phyloP scores from a whole-genome alignment of 2,113 vertebrate species.

The Archocentrus centrarchus region DNA sequence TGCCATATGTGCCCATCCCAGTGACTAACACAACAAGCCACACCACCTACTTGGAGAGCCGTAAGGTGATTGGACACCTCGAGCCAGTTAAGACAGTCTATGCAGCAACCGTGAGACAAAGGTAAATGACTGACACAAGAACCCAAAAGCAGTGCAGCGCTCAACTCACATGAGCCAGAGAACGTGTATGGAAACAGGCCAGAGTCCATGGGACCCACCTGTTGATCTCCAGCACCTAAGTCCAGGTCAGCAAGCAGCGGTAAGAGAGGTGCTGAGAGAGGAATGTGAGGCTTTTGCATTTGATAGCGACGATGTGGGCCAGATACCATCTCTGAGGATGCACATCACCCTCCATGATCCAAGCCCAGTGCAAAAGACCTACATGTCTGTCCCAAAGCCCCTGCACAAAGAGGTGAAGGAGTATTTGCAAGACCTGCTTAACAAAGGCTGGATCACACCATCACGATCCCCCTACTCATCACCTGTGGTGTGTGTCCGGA shows the following conservation, averaged over 20 bases:
- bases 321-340: background rate
- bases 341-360: background rate
- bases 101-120: no score
- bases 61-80: no score
- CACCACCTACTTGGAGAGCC: no score
- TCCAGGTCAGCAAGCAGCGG: background rate
- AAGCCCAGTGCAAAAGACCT: background rate
- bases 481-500: no score
- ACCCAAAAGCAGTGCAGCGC: no score
- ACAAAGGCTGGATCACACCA: no score
- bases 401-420: no score
- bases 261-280: background rate
- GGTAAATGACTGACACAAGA: no score
- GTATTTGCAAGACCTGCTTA: no score
- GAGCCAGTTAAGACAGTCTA: no score
- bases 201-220: slow-evolving; percentile 17
- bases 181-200: background rate
- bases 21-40: background rate
- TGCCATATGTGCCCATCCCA: background rate
- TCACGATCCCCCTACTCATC: no score
- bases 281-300: slow-evolving; percentile 18
- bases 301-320: background rate
- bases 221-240: background rate
- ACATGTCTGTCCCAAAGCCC: no score
- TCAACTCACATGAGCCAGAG: background rate